Base-by-base conservation (phyloP, 2,797 vertebrate species). In the Meriones psammophilus region DNA sequence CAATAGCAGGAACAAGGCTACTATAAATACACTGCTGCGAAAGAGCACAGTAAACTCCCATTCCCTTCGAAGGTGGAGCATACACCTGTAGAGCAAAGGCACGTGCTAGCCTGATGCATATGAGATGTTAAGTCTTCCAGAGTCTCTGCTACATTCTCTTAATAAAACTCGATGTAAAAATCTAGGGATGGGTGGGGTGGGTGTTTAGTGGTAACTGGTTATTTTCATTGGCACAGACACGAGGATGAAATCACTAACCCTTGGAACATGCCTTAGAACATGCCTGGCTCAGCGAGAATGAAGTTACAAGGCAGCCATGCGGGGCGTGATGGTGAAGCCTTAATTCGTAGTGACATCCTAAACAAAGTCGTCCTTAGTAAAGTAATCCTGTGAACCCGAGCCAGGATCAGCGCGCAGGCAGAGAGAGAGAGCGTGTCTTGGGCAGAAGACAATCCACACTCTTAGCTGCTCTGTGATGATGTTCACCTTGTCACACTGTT, bases 211-310 rank as follows among this genome's bases (percentile, higher is more conserved):
- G 96, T 93, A 94, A 96, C 81, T 89, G 88, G 94, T 91, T 98
- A 77, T 97, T 98, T 97, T 97, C 81, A 89, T 46, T 98, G 97
- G 97, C 97, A 97, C 60, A 96, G 90, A 87, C 83, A 94, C 50
- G 33, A 96, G 95, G 94, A 92, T 97, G 96, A 97, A 97, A 96
- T 97, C 92, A 98, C 96, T 89, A 95, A 91, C 73, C 69, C 39
- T 92, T 97, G 96, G 96, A 97, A 97, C 94, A 64, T 95, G 94
- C 93, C 97, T 93, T 92, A 95, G 93, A 97, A 97, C 96, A 97
- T 83, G 96, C 92, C 94, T 95, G 95, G 96, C 96, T 96, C 94
- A 92, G 46, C n/a, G 76, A 68, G 93, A 95, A 96, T 73, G 88
- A 94, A 94, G 85, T 97, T 94, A 96, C 68, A 88, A 96, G 94